Evolutionary conservation across 2,113 vertebrate genomes (phyloP), one percentile per base, ranked within the genome.

Genomic region (Callipepla californica): DNA sequence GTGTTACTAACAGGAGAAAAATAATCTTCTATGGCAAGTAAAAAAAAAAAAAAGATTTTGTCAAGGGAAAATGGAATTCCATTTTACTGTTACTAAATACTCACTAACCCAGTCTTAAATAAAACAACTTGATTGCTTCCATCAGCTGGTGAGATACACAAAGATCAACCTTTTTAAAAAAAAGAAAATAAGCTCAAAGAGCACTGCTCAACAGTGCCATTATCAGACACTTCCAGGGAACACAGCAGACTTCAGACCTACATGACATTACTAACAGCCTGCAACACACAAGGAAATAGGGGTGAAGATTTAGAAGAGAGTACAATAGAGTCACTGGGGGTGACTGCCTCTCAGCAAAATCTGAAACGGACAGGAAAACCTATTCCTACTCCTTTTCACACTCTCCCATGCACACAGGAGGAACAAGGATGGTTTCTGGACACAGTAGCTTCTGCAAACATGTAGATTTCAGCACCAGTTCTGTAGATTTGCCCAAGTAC

Each of bases 211-310:
- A 65, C 59, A 50, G 13, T 89, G 79, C 8, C 23, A 79, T 1
- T 77, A 47, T 58, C 68, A 94, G 79, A 85, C 83, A 90, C 19
- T 59, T 88, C 7, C 15, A 48, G 38, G 20, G 61, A 88, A 72
- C 47, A 92, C 65, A 67, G 51, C 34, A 80, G 85, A 94, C 83
- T 88, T 40, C 50, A 96, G 57, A 88, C 32, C 76, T 44, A 30
- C 28, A 90, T 2, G 1, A 48, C 0, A 1, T 36, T 47, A 85
- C 68, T 58, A 63, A 90, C 67, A 79, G 79, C 23, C 85, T 91
- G 62, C 32, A 74, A 80, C 34, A 30, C 12, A 67, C 61, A 90
- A 47, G 48, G 61, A 30, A 83, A 95, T 14, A 92, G 40, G 7
- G 4, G 34, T 32, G 80, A 88, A 57, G 32, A 44, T 9, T 62